Conservation (phyloP, 2,888 invertebrate species). For the Escarpia spicata region DNA sequence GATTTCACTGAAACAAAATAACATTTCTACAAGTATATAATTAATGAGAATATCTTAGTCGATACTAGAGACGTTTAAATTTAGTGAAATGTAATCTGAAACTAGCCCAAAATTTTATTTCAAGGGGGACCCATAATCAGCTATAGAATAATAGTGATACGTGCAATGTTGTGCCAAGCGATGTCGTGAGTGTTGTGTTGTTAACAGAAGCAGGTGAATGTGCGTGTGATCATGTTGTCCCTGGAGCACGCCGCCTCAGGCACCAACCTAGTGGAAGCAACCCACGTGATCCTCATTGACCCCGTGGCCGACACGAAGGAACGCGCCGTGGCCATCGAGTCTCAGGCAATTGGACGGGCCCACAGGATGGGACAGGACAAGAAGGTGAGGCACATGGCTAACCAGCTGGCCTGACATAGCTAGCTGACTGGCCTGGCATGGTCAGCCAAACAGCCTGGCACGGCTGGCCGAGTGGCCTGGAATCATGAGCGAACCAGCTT, state of each 20-base stretch:
- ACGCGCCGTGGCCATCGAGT: conserved; percentile 27
- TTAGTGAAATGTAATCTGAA: no score
- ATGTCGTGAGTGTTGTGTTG: background rate
- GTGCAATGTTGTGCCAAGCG: no score
- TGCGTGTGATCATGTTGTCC: conserved; percentile 35
- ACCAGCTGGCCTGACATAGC: background rate
- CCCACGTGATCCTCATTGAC: conserved; percentile 32
- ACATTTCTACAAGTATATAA: no score
- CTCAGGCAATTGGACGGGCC: conserved; percentile 33
- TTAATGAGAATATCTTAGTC: no score
- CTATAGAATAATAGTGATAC: no score
- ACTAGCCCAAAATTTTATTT: no score
- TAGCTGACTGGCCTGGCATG: background rate
- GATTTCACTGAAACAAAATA: no score
- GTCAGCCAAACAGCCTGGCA: background rate
- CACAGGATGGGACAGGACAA: conserved; percentile 34
- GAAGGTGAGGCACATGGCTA: conserved; percentile 19
- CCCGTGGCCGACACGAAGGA: conserved; percentile 28
- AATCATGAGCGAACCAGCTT: background rate
- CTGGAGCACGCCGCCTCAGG: conserved; percentile 33
- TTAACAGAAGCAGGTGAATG: conserved; percentile 33
- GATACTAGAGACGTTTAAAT: no score
- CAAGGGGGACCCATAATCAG: no score
- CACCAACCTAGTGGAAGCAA: conserved; percentile 31
- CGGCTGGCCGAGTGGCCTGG: background rate